A percentile compares a stretch with the other conserved stretches of the same genome.
Evolutionary conservation across 2,888 invertebrate species (phyloP).

Genomic region (Dascillus cervinus): DNA sequence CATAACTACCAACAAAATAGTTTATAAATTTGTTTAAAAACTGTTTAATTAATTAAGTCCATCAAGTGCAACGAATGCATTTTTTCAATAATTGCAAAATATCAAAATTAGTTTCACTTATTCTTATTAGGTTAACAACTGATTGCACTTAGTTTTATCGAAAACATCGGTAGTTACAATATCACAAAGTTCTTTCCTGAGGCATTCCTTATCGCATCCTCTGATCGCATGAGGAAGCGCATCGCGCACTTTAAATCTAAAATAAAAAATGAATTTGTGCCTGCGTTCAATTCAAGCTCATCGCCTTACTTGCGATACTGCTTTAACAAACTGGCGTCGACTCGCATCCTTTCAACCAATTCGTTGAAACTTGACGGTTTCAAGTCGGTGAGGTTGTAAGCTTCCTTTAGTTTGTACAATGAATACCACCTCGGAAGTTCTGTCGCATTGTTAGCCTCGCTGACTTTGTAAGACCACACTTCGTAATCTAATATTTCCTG

Average conservation of each 20-base stretch:
- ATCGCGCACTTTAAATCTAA: constrained; percentile 7
- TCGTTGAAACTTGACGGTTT: constrained; percentile 38
- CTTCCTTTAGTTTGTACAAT: constrained; percentile 62
- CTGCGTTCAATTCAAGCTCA: neutral
- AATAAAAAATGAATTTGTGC: neutral
- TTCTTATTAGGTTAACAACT: too few relatives aligned
- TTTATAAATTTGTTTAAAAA: too few relatives aligned
- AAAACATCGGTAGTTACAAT: constrained; percentile 47
- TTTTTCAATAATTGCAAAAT: too few relatives aligned
- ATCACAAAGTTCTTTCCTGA: constrained; percentile 41
- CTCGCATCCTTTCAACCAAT: constrained; percentile 37
- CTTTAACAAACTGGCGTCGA: too few relatives aligned
- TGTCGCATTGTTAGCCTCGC: constrained; percentile 56
- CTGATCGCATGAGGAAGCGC: constrained; percentile 4
- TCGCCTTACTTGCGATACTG: constrained; percentile 35
- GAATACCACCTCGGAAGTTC: constrained; percentile 60
- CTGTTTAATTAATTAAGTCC: too few relatives aligned
- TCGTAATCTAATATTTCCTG: constrained; percentile 58
- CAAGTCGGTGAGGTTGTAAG: constrained; percentile 44
- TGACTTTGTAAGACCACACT: constrained; percentile 69
- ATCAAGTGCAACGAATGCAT: too few relatives aligned
- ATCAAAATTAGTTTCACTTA: too few relatives aligned
- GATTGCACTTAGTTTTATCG: constrained; percentile 33
- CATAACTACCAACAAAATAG: too few relatives aligned
- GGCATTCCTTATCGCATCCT: constrained; percentile 10